A percentile compares a stretch with the other conserved stretches of the same genome.
Conservation (phyloP, 2,888 invertebrate genomes). For the Lithodes maja region DNA sequence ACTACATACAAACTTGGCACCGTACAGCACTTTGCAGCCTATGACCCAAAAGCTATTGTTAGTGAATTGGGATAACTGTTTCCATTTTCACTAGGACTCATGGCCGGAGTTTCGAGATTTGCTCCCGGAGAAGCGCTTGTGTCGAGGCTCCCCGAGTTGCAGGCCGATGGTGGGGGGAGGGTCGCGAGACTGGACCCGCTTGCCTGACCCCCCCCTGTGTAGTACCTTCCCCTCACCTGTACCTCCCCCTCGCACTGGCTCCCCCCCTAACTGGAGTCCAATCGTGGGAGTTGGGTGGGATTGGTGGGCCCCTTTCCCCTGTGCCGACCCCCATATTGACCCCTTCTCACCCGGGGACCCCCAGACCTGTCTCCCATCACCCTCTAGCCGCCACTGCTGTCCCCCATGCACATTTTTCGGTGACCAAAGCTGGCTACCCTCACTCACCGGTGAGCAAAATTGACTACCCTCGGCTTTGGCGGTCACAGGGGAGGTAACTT, state of each 20-base stretch:
- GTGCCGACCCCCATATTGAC: no score
- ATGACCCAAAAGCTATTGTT: no score
- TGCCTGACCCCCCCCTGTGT: no score
- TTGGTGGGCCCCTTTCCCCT: neutral
- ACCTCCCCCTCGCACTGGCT: no score
- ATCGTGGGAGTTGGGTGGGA: conserved; percentile 43
- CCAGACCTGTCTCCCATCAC: conserved; percentile 38
- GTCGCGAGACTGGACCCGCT: no score
- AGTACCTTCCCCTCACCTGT: no score
- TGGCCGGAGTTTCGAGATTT: conserved; percentile 34
- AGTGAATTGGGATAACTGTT: conserved; percentile 3
- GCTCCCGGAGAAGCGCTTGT: conserved; percentile 45
- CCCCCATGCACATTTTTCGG: conserved; percentile 23
- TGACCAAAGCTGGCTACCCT: conserved; percentile 21
- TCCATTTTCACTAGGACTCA: conserved; percentile 59
- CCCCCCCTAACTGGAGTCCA: conserved; percentile 47
- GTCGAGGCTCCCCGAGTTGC: conserved; percentile 26
- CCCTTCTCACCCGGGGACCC: conserved; percentile 9
- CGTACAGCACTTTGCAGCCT: no score
- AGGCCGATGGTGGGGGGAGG: no score
- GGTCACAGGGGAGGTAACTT: conserved; percentile 30
- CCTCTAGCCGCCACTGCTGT: conserved; percentile 27
- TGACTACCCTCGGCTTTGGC: conserved; percentile 28
- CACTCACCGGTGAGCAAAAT: conserved; percentile 17
- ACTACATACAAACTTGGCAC: no score